Conservation (phyloP, 64 coral and sea anemone species). For the Montipora efflorescens region DNA sequence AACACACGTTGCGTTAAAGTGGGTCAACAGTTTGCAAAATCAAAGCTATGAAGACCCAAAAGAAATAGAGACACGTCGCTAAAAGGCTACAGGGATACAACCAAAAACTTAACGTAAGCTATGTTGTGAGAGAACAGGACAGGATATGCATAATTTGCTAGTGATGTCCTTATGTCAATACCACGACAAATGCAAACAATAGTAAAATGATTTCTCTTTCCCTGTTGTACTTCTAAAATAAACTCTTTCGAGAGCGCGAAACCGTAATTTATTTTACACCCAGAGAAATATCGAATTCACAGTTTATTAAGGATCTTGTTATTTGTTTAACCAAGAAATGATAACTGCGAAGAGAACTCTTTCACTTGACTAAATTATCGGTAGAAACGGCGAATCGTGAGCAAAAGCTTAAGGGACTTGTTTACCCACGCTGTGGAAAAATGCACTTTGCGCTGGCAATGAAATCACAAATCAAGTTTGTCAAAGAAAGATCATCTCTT, state of each 20-base stretch:
- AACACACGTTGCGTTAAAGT: too few relatives aligned
- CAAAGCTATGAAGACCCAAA: background rate
- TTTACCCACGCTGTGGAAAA: background rate
- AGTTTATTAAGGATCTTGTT: slow-evolving; percentile 32
- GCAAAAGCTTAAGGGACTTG: slow-evolving; percentile 49
- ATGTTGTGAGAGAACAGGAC: background rate
- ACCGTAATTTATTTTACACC: slow-evolving; percentile 43
- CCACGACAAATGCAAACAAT: slow-evolving; percentile 19
- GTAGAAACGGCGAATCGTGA: slow-evolving; percentile 19
- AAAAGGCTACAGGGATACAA: background rate
- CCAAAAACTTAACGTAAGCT: background rate
- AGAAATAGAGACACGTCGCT: background rate
- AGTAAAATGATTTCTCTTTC: slow-evolving; percentile 4
- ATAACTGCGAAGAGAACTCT: slow-evolving; percentile 10
- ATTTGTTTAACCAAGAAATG: slow-evolving; percentile 53
- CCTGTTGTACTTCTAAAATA: slow-evolving; percentile 17
- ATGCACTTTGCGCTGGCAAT: background rate
- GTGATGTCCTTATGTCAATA: slow-evolving; percentile 43
- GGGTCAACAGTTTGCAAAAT: background rate
- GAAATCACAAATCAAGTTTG: background rate
- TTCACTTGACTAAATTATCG: slow-evolving; percentile 48
- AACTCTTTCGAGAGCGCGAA: background rate
- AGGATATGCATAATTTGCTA: slow-evolving; percentile 12
- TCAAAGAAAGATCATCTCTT: background rate
- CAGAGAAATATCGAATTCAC: slow-evolving; percentile 41